Percentiles rank a stretch among this genome's conserved stretches.
These are phyloP conservation scores for Petrophora chlorosata DNA, from an alignment of 2,888 invertebrate genomes.

Conservation along the genomic window DNA sequence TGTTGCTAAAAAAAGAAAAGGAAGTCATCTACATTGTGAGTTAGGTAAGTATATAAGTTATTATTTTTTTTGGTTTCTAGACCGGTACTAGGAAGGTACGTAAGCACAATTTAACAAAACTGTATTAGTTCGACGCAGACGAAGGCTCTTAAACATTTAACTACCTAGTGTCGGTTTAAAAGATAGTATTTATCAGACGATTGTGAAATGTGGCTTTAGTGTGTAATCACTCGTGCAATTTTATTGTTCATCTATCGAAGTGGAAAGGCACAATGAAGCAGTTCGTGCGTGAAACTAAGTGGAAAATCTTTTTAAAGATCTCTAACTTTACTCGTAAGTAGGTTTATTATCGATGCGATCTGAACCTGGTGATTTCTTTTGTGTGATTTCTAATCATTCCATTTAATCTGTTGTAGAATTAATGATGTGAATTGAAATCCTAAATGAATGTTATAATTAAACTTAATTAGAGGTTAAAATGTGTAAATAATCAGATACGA, in stretches of 20 bases:
- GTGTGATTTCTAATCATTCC: background rate
- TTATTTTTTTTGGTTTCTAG: too few relatives aligned
- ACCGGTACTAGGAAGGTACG: too few relatives aligned
- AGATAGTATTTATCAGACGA: slow-evolving; percentile 2
- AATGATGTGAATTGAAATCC: too few relatives aligned
- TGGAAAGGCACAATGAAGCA: slow-evolving; percentile 33
- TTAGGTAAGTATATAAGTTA: too few relatives aligned
- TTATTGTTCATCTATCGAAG: slow-evolving; percentile 36
- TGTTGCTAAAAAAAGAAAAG: too few relatives aligned
- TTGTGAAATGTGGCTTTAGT: slow-evolving; percentile 11
- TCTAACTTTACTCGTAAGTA: background rate
- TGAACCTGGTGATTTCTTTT: slow-evolving; percentile 9
- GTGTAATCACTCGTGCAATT: slow-evolving; percentile 35
- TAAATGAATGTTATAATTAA: too few relatives aligned
- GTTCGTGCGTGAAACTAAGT: slow-evolving; percentile 42
- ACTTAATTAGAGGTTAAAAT: too few relatives aligned
- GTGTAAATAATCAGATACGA: too few relatives aligned
- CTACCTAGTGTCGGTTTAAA: slow-evolving; percentile 6
- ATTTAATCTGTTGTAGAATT: background rate
- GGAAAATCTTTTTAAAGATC: slow-evolving; percentile 28
- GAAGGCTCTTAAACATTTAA: too few relatives aligned
- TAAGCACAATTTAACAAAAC: too few relatives aligned
- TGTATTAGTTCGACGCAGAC: too few relatives aligned
- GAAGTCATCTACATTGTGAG: too few relatives aligned
- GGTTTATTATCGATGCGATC: slow-evolving; percentile 10